Conservation (phyloP, 2,113 vertebrate genomes). For the Uria lomvia region DNA sequence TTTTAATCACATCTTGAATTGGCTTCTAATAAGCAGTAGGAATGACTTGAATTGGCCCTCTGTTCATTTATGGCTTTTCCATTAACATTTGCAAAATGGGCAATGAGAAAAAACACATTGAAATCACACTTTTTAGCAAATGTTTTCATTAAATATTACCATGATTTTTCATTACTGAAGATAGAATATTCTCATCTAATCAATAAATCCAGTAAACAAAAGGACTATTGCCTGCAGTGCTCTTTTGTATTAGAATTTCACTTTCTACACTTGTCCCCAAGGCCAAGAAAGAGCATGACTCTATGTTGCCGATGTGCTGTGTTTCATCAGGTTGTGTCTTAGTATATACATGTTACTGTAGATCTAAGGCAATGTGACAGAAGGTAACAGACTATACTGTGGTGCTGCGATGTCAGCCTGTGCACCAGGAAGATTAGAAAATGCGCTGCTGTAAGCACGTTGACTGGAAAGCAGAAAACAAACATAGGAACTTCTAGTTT, state of each 20-base stretch:
- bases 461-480: background rate
- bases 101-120: background rate
- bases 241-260: background rate
- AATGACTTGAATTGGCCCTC: background rate
- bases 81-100: background rate
- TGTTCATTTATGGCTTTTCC: background rate
- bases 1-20: background rate
- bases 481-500: background rate
- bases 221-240: background rate
- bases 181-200: background rate
- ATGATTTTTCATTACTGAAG: background rate
- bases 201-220: background rate
- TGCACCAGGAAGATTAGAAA: background rate
- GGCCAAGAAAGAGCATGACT: background rate
- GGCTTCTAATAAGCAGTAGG: background rate
- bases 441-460: background rate
- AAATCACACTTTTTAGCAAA: background rate
- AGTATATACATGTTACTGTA: background rate
- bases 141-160: background rate
- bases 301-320: background rate
- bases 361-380: conserved; percentile 34
- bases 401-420: background rate
- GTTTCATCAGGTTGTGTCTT: conserved; percentile 26
- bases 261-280: background rate
- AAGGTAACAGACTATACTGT: background rate